phyloP scores from a whole-genome alignment of 2,888 invertebrate species.

The Campoplex nolae region DNA sequence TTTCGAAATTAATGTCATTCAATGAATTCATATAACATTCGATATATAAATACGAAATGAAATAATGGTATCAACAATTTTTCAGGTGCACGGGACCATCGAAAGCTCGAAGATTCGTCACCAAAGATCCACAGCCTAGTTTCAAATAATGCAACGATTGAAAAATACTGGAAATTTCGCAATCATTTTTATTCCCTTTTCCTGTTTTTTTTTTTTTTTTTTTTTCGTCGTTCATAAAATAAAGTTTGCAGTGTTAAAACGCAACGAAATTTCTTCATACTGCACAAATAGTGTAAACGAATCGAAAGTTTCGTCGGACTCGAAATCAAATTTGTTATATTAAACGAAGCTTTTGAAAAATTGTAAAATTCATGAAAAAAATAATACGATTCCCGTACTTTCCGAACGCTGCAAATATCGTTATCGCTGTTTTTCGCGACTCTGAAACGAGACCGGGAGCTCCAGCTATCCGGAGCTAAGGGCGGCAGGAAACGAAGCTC shows the following conservation, averaged over 20 bases:
- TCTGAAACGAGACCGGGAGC: not conserved
- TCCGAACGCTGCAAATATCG: not conserved
- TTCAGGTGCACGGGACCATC: not conserved
- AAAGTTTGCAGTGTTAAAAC: not conserved
- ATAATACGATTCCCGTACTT: not conserved
- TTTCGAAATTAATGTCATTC: not conserved
- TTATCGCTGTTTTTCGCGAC: not conserved
- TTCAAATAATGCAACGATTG: not conserved
- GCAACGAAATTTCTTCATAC: not conserved
- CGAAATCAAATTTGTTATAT: not conserved
- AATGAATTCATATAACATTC: not conserved
- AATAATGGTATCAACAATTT: not conserved
- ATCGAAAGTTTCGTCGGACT: not conserved
- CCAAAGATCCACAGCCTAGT: not conserved
- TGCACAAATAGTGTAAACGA: not conserved
- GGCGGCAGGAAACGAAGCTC: not conserved
- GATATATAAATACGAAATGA: not conserved
- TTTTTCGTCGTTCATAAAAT: not conserved
- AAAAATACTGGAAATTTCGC: not conserved
- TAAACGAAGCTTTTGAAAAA: not conserved
- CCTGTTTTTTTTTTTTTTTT: not conserved
- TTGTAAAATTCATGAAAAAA: not conserved
- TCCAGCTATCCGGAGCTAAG: conserved; percentile 9
- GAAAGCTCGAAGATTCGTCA: not conserved
- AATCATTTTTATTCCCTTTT: not conserved